These are phyloP conservation scores for Glyphotaelius pellucidus DNA, from an alignment of 2,888 invertebrate genomes.

Conservation along the genomic window DNA sequence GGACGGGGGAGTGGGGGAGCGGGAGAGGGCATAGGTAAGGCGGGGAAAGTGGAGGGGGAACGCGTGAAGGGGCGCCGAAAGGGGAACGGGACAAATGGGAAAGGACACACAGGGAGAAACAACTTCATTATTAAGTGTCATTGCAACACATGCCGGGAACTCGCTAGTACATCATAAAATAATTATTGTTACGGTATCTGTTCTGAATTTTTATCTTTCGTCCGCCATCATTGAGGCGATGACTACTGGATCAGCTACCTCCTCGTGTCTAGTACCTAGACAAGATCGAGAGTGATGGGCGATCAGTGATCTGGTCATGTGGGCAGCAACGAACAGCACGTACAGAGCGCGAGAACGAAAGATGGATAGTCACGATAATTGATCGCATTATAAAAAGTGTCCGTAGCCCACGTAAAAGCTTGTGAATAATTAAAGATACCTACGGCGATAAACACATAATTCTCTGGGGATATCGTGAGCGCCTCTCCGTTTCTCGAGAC, in stretches of 20 bases:
- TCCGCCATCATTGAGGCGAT: too few relatives aligned
- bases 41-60: too few relatives aligned
- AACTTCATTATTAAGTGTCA: too few relatives aligned
- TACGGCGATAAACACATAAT: neutral
- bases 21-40: too few relatives aligned
- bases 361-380: conserved; percentile 7
- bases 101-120: too few relatives aligned
- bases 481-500: neutral
- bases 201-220: too few relatives aligned
- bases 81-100: too few relatives aligned
- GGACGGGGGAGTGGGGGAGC: too few relatives aligned
- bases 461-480: conserved; percentile 9
- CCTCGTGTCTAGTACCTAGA: neutral
- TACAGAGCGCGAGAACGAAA: conserved; percentile 4
- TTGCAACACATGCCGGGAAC: too few relatives aligned
- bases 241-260: neutral
- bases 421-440: conserved; percentile 1
- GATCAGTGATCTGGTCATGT: neutral
- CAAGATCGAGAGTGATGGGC: neutral
- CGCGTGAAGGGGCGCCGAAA: too few relatives aligned
- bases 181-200: too few relatives aligned
- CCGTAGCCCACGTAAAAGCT: conserved; percentile 10
- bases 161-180: too few relatives aligned
- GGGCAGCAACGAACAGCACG: neutral
- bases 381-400: conserved; percentile 4